Percentiles rank a stretch among this genome's conserved stretches.
Conservation (phyloP, 2,797 vertebrate species). For the Acanthopagrus latus region DNA sequence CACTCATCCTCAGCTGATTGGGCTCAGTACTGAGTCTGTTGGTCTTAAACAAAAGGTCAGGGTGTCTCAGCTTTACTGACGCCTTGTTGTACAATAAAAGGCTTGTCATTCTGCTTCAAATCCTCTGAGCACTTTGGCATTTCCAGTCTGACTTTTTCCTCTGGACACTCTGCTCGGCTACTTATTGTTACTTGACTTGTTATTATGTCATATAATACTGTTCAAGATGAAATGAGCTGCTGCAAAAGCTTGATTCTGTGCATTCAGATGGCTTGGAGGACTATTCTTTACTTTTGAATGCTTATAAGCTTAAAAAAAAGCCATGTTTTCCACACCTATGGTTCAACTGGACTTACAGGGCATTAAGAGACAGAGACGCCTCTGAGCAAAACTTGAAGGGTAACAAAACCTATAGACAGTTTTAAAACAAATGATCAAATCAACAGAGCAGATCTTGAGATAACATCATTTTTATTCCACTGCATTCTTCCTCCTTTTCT, state of each 20-base stretch:
- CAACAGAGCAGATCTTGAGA: too few relatives aligned
- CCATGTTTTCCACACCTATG: background rate
- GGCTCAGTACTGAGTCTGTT: constrained; percentile 10
- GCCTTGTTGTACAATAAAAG: constrained; percentile 43
- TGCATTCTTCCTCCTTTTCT: too few relatives aligned
- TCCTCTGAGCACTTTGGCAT: constrained; percentile 58
- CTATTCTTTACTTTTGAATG: too few relatives aligned
- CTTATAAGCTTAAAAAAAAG: too few relatives aligned
- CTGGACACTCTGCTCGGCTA: background rate
- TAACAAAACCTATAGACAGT: too few relatives aligned
- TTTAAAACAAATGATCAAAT: too few relatives aligned
- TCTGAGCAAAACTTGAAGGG: background rate
- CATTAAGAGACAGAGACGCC: background rate
- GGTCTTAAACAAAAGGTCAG: constrained; percentile 59
- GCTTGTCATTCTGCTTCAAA: constrained; percentile 32
- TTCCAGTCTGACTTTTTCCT: constrained; percentile 26
- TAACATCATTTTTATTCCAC: too few relatives aligned
- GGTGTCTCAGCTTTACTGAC: background rate
- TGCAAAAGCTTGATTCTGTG: background rate
- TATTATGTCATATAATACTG: background rate
- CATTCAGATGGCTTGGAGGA: background rate
- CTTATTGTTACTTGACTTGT: background rate
- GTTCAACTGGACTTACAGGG: background rate
- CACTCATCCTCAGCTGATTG: constrained; percentile 23
- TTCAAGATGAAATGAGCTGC: background rate